These are phyloP conservation scores for Drosophila repleta DNA, from an alignment of 1,140 invertebrate species.

Conservation along the genomic window DNA sequence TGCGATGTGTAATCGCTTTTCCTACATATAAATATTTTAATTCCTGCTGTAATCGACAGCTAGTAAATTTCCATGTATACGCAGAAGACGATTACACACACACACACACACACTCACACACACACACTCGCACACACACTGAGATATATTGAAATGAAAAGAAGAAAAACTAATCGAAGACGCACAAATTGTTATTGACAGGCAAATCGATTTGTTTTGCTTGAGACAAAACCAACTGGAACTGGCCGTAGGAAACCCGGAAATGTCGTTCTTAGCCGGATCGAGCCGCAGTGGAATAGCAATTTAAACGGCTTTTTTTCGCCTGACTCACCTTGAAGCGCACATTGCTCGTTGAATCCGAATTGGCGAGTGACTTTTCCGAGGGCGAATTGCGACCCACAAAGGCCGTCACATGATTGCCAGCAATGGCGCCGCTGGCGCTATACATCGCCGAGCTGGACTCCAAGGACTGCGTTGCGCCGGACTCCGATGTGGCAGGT, in stretches of 20 bases:
- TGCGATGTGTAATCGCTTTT: slow-evolving; percentile 66
- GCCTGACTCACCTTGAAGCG: slow-evolving; percentile 74
- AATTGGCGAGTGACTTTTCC: slow-evolving; percentile 80
- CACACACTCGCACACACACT: slow-evolving; percentile 8
- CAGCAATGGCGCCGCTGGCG: slow-evolving; percentile 45
- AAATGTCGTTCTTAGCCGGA: slow-evolving; percentile 5
- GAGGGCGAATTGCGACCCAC: slow-evolving; percentile 77
- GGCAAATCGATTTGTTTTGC: slow-evolving; percentile 32
- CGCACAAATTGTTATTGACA: slow-evolving; percentile 65
- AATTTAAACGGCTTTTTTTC: neutral
- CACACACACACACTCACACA: slow-evolving; percentile 17
- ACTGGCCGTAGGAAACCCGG: neutral
- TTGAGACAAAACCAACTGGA: slow-evolving; percentile 18
- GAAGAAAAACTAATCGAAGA: slow-evolving; percentile 41
- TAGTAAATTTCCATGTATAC: slow-evolving; percentile 80
- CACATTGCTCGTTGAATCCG: slow-evolving; percentile 81
- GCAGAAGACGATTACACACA: slow-evolving; percentile 32
- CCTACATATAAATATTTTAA: slow-evolving; percentile 50
- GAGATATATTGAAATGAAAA: slow-evolving; percentile 13
- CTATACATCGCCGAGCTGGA: slow-evolving; percentile 51
- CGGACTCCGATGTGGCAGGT: slow-evolving; percentile 36
- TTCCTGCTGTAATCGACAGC: slow-evolving; percentile 40
- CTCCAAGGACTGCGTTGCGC: slow-evolving; percentile 53
- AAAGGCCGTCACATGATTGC: slow-evolving; percentile 37
- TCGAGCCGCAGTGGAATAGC: neutral